Evolutionary conservation across 2,113 vertebrate genomes (phyloP).

Genomic region (Holacanthus passer): DNA sequence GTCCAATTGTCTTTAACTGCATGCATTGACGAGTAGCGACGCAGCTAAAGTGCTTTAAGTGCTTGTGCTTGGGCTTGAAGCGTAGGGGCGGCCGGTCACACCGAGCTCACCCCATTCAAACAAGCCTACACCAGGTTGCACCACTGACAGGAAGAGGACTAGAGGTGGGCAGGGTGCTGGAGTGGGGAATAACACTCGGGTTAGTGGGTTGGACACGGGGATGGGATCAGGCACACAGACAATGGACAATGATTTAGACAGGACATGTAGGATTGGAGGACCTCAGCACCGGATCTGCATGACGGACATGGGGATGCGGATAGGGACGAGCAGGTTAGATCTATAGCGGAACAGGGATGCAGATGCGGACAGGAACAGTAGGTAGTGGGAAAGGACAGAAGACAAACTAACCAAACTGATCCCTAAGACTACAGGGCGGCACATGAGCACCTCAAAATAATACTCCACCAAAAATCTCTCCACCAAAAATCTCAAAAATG

Average conservation of each 20-base stretch:
- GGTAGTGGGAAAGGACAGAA: conserved; percentile 11
- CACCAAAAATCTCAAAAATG: not conserved
- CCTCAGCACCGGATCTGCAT: conserved; percentile 10
- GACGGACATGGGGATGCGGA: conserved; percentile 2
- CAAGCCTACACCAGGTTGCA: conserved; percentile 76
- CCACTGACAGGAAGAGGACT: conserved; percentile 64
- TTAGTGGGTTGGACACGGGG: conserved; percentile 22
- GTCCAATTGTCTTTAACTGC: conserved; percentile 80
- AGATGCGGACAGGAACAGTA: conserved; percentile 12
- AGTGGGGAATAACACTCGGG: conserved; percentile 31
- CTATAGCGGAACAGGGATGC: not conserved
- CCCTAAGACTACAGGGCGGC: conserved; percentile 3
- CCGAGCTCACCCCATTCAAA: conserved; percentile 67
- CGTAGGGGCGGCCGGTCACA: conserved; percentile 72
- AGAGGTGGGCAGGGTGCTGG: conserved; percentile 17
- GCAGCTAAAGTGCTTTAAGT: conserved; percentile 88
- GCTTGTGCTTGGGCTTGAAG: conserved; percentile 87
- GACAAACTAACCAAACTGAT: conserved; percentile 7
- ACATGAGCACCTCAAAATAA: conserved; percentile 19
- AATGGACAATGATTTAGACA: conserved; percentile 7
- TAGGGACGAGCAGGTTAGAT: not conserved
- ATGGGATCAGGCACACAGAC: conserved; percentile 53
- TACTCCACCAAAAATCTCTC: not conserved
- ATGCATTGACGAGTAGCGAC: conserved; percentile 67
- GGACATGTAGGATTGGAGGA: not conserved